phyloP scores from a whole-genome alignment of 2,113 vertebrate genomes.

The Lasiurus cinereus region DNA sequence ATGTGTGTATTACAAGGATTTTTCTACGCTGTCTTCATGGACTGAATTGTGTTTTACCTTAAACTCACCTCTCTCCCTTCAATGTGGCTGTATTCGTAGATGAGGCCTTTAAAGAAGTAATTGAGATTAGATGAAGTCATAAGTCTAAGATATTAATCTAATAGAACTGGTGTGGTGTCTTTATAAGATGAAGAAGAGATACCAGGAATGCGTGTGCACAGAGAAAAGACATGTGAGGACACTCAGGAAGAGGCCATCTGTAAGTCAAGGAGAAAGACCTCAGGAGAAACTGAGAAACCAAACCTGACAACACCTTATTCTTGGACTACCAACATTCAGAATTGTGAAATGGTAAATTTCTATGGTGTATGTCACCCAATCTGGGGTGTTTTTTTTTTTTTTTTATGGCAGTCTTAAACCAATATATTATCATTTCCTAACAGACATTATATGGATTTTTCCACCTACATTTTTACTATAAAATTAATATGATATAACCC shows the following conservation, averaged over 20 bases:
- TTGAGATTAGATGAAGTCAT: neutral
- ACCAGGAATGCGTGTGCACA: neutral
- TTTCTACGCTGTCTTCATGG: neutral
- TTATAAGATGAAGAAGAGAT: neutral
- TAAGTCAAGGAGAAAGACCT: neutral
- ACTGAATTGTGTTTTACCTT: neutral
- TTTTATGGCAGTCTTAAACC: neutral
- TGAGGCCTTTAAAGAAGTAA: neutral
- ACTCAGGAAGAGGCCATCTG: neutral
- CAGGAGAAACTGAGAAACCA: neutral
- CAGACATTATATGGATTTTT: neutral
- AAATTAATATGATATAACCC: neutral
- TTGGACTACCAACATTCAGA: neutral
- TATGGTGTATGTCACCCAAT: neutral
- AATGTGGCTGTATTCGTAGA: neutral
- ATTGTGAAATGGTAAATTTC: neutral
- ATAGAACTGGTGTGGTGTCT: neutral
- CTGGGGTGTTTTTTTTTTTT: neutral
- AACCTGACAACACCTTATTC: neutral
- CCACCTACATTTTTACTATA: neutral
- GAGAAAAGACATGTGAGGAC: no score
- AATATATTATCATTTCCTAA: neutral
- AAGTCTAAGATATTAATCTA: neutral
- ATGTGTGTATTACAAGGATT: neutral
- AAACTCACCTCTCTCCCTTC: neutral